A percentile compares a stretch with the other conserved stretches of the same genome.
These are phyloP conservation scores for Oryzias sinensis DNA, from an alignment of 2,797 vertebrate species.

Conservation along the genomic window DNA sequence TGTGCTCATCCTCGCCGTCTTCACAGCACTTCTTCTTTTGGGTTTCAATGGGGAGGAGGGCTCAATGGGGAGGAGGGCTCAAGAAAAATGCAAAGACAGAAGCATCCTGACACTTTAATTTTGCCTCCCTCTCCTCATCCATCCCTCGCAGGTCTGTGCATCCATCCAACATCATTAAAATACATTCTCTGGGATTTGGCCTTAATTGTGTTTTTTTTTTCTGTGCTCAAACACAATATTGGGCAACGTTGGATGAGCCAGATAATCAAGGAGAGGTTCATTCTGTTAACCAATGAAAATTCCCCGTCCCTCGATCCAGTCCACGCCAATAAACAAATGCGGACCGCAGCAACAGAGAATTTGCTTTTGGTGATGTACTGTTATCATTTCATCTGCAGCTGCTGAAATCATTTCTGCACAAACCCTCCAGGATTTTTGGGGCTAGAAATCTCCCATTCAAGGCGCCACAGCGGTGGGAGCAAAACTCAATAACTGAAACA, in stretches of 20 bases:
- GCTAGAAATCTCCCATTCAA: conserved; percentile 46
- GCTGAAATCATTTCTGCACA: conserved; percentile 34
- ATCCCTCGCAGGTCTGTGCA: conserved; percentile 14
- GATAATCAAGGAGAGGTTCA: conserved; percentile 11
- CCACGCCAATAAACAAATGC: conserved; percentile 24
- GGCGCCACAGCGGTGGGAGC: conserved; percentile 23
- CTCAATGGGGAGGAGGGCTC: conserved; percentile 32
- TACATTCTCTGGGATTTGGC: conserved; percentile 33
- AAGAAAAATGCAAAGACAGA: conserved; percentile 24
- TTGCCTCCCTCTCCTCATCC: neutral
- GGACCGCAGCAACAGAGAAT: conserved; percentile 33
- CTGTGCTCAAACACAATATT: conserved; percentile 37
- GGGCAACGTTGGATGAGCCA: conserved; percentile 33
- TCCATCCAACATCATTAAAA: conserved; percentile 35
- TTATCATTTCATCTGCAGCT: conserved; percentile 52
- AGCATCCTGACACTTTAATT: conserved; percentile 50
- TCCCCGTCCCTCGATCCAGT: conserved; percentile 30
- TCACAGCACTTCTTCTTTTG: conserved; percentile 28
- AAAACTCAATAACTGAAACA: conserved; percentile 58
- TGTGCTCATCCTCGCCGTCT: conserved; percentile 31
- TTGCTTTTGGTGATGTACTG: conserved; percentile 53
- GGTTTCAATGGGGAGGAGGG: conserved; percentile 38
- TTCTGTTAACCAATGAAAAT: conserved; percentile 40
- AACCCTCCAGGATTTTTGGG: conserved; percentile 37
- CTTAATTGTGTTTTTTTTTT: conserved; percentile 53